These are phyloP conservation scores for Poeciliopsis occidentalis DNA, from an alignment of 2,113 vertebrate genomes.

Conservation along the genomic window DNA sequence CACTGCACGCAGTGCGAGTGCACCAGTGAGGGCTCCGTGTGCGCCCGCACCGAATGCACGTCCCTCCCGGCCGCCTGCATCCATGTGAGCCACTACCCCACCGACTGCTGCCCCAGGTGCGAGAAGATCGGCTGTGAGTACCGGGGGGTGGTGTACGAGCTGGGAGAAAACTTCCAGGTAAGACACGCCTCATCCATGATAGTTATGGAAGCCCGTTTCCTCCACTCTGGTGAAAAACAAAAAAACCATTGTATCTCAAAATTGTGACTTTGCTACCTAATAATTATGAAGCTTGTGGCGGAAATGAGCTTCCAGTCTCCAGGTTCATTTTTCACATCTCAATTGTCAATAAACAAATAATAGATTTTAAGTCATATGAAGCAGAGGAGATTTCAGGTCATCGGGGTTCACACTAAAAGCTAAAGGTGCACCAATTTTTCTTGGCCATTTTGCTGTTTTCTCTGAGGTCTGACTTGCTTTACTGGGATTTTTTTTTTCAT, in stretches of 20 bases:
- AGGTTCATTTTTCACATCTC: not conserved
- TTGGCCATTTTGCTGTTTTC: not conserved
- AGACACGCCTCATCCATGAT: not conserved
- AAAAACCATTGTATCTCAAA: no score
- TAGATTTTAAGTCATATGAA: not conserved
- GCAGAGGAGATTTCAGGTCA: not conserved
- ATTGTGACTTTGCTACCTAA: no score
- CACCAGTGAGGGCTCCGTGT: slow-evolving; percentile 79
- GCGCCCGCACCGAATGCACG: slow-evolving; percentile 82
- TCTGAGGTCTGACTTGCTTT: not conserved
- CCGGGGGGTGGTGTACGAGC: slow-evolving; percentile 82
- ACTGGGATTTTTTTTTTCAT: not conserved
- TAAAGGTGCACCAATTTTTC: not conserved
- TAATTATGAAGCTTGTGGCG: no score
- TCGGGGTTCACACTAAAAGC: not conserved
- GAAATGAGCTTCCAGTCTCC: not conserved
- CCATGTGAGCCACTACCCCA: slow-evolving; percentile 87
- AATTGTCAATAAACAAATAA: not conserved
- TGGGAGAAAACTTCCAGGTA: slow-evolving; percentile 85
- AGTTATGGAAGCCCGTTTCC: no score
- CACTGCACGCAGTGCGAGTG: slow-evolving; percentile 87
- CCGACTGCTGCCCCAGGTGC: slow-evolving; percentile 86
- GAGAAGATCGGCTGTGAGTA: slow-evolving; percentile 86
- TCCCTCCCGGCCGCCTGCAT: slow-evolving; percentile 84
- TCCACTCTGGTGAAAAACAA: no score